Percentiles rank a stretch among this genome's conserved stretches.
Evolutionary conservation across 2,113 vertebrate genomes (phyloP).

Genomic region (Spea multiplicata): DNA sequence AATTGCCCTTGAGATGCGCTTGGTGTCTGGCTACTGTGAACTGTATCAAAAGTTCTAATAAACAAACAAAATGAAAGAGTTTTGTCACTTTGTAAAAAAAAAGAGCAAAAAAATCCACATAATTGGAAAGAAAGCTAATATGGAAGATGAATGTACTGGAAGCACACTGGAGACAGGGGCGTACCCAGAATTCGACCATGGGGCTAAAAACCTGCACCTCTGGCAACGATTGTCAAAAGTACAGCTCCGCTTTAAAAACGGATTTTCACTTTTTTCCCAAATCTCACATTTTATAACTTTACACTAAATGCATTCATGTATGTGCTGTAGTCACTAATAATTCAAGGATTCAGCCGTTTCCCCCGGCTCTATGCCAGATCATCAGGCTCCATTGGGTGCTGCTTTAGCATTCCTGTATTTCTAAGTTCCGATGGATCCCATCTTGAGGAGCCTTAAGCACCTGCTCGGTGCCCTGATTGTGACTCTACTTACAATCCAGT

Average conservation of each 20-base stretch:
- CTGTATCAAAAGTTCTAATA: background rate
- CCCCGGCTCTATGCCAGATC: too few species aligned
- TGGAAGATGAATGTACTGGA: background rate
- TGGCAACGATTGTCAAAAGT: background rate
- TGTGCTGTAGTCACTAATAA: too few species aligned
- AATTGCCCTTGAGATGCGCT: constrained; percentile 17
- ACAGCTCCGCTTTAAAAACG: background rate
- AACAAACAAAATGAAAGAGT: background rate
- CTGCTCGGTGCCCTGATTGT: too few species aligned
- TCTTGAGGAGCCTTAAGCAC: too few species aligned
- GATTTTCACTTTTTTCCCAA: too few species aligned
- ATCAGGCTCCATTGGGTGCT: too few species aligned
- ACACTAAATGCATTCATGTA: too few species aligned
- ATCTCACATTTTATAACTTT: too few species aligned
- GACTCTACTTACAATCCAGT: too few species aligned
- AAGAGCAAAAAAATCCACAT: background rate
- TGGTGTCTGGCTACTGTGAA: background rate
- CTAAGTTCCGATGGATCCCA: too few species aligned
- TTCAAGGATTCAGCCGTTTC: too few species aligned
- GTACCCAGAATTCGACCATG: background rate
- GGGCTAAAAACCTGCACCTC: background rate
- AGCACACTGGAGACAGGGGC: background rate
- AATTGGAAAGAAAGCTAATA: background rate
- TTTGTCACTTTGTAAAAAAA: background rate
- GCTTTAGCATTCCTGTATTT: too few species aligned